Conservation (phyloP, 2,888 invertebrate species). For the Cryptophagus acutangulus region DNA sequence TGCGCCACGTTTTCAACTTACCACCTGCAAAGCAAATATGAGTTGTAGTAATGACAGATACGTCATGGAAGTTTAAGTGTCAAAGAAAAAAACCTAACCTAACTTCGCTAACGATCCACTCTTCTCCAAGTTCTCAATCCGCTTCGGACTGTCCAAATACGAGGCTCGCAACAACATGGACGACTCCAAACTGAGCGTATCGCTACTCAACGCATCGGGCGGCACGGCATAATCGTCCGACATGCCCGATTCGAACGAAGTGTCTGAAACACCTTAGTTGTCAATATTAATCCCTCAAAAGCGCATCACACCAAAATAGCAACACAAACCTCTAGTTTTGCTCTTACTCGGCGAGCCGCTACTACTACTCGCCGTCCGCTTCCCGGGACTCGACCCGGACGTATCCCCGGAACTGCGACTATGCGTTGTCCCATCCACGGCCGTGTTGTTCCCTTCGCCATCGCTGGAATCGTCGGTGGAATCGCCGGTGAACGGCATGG, state of each 20-base stretch:
- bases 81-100: constrained; percentile 32
- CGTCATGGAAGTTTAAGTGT: too few relatives aligned
- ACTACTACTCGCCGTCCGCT: constrained; percentile 60
- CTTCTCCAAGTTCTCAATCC: constrained; percentile 80
- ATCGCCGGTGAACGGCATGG: constrained; percentile 93
- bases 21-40: too few relatives aligned
- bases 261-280: constrained; percentile 62
- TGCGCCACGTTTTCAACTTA: constrained; percentile 93
- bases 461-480: constrained; percentile 93
- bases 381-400: constrained; percentile 79
- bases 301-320: neutral
- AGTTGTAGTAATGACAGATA: constrained; percentile 2
- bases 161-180: constrained; percentile 63
- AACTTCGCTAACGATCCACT: constrained; percentile 48
- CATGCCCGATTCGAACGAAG: constrained; percentile 88
- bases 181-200: constrained; percentile 72
- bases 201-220: constrained; percentile 84
- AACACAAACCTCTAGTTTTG: constrained; percentile 66
- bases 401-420: constrained; percentile 84
- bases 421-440: constrained; percentile 57
- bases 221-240: constrained; percentile 96
- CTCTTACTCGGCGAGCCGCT: constrained; percentile 78
- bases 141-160: constrained; percentile 55
- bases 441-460: constrained; percentile 65
- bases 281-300: too few relatives aligned